phyloP scores from a whole-genome alignment of 2,888 invertebrate species.

The Hartigia nigra region DNA sequence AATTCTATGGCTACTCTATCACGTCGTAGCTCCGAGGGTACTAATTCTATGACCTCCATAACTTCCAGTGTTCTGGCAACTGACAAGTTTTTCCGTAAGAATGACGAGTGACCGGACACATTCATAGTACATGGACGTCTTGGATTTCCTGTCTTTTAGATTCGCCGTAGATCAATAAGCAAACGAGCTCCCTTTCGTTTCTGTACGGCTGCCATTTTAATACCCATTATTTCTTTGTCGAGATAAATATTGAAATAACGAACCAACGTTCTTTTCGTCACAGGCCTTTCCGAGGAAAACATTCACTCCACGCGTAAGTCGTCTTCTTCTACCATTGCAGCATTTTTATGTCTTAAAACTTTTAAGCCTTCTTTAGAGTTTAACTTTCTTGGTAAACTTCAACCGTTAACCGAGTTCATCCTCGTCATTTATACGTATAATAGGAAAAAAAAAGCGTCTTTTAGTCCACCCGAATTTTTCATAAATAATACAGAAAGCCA shows the following conservation, averaged over 20 bases:
- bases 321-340: constrained; percentile 29
- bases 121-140: background rate
- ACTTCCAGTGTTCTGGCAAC: constrained; percentile 37
- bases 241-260: background rate
- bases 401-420: background rate
- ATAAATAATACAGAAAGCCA: background rate
- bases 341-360: background rate
- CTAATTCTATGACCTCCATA: constrained; percentile 36
- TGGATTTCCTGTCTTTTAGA: constrained; percentile 9
- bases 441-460: background rate
- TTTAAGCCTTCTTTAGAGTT: background rate
- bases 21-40: constrained; percentile 46
- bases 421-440: background rate
- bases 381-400: background rate
- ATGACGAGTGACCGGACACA: constrained; percentile 12
- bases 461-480: background rate
- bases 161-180: background rate
- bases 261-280: constrained; percentile 38
- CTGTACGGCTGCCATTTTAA: constrained; percentile 7
- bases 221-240: background rate
- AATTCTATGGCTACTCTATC: constrained; percentile 38
- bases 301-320: constrained; percentile 75
- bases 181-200: constrained; percentile 6
- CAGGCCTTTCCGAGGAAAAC: constrained; percentile 75
- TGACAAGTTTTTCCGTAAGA: constrained; percentile 44